A percentile compares a stretch with the other conserved stretches of the same genome.
These are phyloP conservation scores for Rana temporaria DNA, from an alignment of 2,113 vertebrate genomes.

Conservation along the genomic window DNA sequence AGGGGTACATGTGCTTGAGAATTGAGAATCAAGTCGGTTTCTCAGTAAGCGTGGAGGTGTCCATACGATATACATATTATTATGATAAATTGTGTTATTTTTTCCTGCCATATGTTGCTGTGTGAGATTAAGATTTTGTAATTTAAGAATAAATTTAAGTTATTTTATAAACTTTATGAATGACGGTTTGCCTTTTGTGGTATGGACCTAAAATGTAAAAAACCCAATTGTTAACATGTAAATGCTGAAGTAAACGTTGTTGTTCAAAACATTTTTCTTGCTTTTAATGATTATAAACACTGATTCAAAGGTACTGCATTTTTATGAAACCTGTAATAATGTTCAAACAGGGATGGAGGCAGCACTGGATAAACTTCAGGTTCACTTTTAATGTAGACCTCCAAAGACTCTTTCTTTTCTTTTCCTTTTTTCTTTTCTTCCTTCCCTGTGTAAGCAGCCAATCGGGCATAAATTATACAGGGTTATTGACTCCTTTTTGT, in stretches of 20 bases:
- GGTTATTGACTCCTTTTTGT: no score
- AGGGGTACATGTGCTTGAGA: neutral
- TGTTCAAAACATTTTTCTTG: neutral
- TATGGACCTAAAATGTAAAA: neutral
- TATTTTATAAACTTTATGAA: slow-evolving; percentile 17
- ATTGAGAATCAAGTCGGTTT: neutral
- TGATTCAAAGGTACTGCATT: no score
- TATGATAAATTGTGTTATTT: neutral
- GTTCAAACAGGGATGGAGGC: no score
- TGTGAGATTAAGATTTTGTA: slow-evolving; percentile 9
- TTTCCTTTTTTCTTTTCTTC: no score
- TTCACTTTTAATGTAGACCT: no score
- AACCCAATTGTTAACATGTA: neutral
- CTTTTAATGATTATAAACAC: no score
- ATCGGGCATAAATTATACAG: no score
- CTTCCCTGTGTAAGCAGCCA: no score
- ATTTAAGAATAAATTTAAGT: slow-evolving; percentile 22
- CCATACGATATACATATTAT: neutral
- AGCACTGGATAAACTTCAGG: no score
- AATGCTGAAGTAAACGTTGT: neutral
- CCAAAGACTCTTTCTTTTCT: no score
- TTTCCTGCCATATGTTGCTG: neutral
- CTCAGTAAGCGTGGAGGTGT: neutral
- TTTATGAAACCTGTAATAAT: no score
- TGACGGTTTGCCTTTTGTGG: neutral